These are phyloP conservation scores for Buphagus erythrorhynchus DNA, from an alignment of 2,797 vertebrate genomes.

Conservation along the genomic window DNA sequence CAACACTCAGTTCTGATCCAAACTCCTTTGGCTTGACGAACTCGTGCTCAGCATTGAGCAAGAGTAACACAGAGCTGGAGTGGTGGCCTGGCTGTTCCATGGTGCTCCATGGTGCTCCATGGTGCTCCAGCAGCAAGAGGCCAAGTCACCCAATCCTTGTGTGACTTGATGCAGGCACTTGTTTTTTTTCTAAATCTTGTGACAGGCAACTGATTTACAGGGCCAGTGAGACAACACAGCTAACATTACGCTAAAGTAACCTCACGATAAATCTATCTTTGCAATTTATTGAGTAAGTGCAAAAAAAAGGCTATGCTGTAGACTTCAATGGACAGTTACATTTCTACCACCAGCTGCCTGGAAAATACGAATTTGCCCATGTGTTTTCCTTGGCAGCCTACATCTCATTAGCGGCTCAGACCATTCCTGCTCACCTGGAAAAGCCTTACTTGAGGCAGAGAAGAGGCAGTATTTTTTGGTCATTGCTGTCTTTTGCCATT, in stretches of 20 bases:
- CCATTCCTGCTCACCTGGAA: slow-evolving; percentile 67
- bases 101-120: not conserved
- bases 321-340: not conserved
- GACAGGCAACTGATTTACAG: slow-evolving; percentile 17
- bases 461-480: slow-evolving; percentile 38
- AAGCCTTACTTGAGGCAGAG: slow-evolving; percentile 59
- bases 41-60: not conserved
- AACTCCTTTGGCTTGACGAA: not conserved
- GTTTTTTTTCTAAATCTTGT: not conserved
- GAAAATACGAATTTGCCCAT: slow-evolving; percentile 25
- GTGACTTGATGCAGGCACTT: not conserved
- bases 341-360: slow-evolving; percentile 25
- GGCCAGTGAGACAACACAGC: not conserved
- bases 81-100: not conserved
- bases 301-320: not conserved
- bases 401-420: not conserved
- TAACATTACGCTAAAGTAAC: not conserved
- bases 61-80: not conserved
- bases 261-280: not conserved
- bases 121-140: not conserved
- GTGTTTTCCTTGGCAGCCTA: slow-evolving; percentile 41
- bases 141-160: not conserved
- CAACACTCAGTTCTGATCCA: not conserved
- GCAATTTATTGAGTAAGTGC: not conserved
- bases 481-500: slow-evolving; percentile 20